phyloP scores from a whole-genome alignment of 2,888 invertebrate genomes.

The Osedax fenrisi region DNA sequence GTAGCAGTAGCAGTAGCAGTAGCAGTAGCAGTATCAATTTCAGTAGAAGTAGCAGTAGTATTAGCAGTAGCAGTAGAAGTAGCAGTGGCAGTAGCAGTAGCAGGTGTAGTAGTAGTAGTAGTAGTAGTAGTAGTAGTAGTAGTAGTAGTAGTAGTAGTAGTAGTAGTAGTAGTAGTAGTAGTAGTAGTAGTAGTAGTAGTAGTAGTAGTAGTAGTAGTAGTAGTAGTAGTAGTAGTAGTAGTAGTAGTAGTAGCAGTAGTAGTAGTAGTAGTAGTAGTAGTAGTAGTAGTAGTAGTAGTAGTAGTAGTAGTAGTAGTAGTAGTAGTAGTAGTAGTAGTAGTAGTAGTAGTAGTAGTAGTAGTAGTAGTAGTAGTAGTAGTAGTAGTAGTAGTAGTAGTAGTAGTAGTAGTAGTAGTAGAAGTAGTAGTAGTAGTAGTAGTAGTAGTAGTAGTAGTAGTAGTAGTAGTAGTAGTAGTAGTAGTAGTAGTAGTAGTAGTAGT shows the following conservation, averaged over 20 bases:
- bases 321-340: slow-evolving; percentile 1
- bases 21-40: neutral
- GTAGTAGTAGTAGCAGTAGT: neutral
- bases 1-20: neutral
- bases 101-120: neutral
- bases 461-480: neutral
- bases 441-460: slow-evolving; percentile 3
- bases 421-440: neutral
- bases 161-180: neutral
- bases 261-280: neutral
- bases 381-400: neutral
- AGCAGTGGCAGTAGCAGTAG: neutral
- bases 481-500: slow-evolving; percentile 8
- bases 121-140: slow-evolving; percentile 9
- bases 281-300: neutral
- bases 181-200: slow-evolving; percentile 10
- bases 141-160: slow-evolving; percentile 4
- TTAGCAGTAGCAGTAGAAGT: slow-evolving; percentile 2
- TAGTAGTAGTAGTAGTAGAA: neutral
- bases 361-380: slow-evolving; percentile 4
- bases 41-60: neutral
- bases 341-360: neutral
- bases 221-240: slow-evolving; percentile 3
- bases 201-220: slow-evolving; percentile 8
- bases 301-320: neutral